Percentiles rank a stretch among this genome's conserved stretches.
These are phyloP conservation scores for Pandemis heparana DNA, from an alignment of 2,888 invertebrate species.

Conservation along the genomic window DNA sequence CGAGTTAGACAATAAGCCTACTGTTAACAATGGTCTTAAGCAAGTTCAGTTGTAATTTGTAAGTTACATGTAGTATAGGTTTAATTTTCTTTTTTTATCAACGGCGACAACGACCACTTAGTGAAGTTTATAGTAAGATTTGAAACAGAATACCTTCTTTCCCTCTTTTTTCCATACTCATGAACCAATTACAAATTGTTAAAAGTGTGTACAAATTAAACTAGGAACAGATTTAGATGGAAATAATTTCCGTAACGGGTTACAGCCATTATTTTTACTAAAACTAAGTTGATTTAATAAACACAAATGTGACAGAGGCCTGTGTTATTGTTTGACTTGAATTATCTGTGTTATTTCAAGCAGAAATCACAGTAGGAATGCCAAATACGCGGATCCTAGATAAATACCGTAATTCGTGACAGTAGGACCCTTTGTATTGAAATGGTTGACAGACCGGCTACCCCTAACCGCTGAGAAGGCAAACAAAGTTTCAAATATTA, in stretches of 20 bases:
- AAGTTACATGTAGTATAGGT: no score
- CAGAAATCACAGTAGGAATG: conserved; percentile 9
- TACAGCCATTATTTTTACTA: background rate
- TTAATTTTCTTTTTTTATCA: no score
- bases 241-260: background rate
- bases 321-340: conserved; percentile 8
- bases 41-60: no score
- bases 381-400: conserved; percentile 28
- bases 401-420: conserved; percentile 28
- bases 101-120: no score
- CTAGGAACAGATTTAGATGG: no score
- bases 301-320: background rate
- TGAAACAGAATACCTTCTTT: no score
- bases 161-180: no score
- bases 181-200: no score
- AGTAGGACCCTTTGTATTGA: conserved; percentile 14
- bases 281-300: background rate
- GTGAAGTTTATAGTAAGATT: no score
- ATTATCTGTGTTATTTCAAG: conserved; percentile 33
- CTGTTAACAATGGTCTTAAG: no score
- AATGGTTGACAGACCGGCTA: background rate
- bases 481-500: background rate
- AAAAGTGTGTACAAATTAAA: no score
- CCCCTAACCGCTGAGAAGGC: background rate
- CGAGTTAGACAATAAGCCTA: no score